Evolutionary conservation across 2,888 invertebrate species (phyloP).

Genomic region (Ochropleura leucogaster): DNA sequence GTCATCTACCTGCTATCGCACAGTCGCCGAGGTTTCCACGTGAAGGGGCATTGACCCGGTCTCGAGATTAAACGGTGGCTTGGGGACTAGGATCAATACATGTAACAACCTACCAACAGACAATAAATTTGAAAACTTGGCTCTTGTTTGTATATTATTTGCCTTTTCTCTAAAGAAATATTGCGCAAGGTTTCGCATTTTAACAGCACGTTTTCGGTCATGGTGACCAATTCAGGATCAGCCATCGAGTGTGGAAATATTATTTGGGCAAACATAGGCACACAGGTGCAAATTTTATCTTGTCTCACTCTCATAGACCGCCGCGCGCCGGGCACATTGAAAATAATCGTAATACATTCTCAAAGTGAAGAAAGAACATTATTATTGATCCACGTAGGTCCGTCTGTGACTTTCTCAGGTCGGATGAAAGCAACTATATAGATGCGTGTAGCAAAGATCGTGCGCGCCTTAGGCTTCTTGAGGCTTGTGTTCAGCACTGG

Average conservation of each 20-base stretch:
- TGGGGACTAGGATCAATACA: conserved; percentile 36
- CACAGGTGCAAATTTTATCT: background rate
- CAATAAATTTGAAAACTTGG: conserved; percentile 24
- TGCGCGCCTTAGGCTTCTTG: too few relatives aligned
- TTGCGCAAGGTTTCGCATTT: conserved; percentile 27
- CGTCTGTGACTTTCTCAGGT: background rate
- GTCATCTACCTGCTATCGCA: conserved; percentile 48
- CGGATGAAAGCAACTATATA: too few relatives aligned
- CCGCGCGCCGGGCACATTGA: background rate
- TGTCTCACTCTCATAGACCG: background rate
- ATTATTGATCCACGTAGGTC: background rate
- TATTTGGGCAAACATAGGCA: background rate
- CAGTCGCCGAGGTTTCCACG: conserved; percentile 19
- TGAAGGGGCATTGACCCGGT: conserved; percentile 40
- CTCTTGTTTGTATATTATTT: background rate
- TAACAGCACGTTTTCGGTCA: background rate
- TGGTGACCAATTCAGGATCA: background rate
- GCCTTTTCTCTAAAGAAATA: background rate
- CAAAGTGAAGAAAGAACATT: background rate
- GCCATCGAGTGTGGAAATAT: background rate
- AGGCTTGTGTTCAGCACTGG: too few relatives aligned
- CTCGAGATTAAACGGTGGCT: conserved; percentile 23
- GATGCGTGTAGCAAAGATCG: too few relatives aligned
- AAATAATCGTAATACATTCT: background rate
- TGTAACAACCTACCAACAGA: conserved; percentile 15